Conservation (phyloP, 2,888 invertebrate species). For the Macaria liturata region DNA sequence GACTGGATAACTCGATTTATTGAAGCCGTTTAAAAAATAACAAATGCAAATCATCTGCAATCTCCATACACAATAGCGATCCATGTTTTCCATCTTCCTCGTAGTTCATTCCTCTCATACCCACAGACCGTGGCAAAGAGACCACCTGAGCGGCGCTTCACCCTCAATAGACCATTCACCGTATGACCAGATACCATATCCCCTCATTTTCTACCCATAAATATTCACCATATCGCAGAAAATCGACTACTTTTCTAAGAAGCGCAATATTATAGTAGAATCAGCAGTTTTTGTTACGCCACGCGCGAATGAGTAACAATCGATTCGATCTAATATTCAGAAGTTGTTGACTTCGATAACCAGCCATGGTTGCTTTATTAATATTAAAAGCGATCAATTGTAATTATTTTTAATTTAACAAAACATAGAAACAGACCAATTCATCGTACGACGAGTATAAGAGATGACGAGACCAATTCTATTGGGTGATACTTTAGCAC, state of each 20-base stretch:
- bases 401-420: too few species aligned
- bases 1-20: too few species aligned
- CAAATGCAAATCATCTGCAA: too few species aligned
- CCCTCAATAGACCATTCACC: conserved; percentile 6
- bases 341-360: too few species aligned
- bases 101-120: neutral
- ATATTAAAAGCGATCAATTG: neutral
- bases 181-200: conserved; percentile 6
- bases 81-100: too few species aligned
- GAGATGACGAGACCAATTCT: too few species aligned
- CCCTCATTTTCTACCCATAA: conserved; percentile 12
- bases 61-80: too few species aligned
- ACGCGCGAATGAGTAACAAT: conserved; percentile 9
- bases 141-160: neutral
- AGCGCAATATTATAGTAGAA: conserved; percentile 11
- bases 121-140: neutral
- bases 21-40: too few species aligned
- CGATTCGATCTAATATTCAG: conserved; percentile 1
- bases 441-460: too few species aligned
- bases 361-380: neutral
- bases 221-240: conserved; percentile 32
- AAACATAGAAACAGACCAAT: too few species aligned
- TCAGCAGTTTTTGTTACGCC: conserved; percentile 7
- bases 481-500: too few species aligned
- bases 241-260: conserved; percentile 31